A percentile compares a stretch with the other conserved stretches of the same genome.
Conservation (phyloP, 2,113 vertebrate genomes). For the Macroglossus sobrinus region DNA sequence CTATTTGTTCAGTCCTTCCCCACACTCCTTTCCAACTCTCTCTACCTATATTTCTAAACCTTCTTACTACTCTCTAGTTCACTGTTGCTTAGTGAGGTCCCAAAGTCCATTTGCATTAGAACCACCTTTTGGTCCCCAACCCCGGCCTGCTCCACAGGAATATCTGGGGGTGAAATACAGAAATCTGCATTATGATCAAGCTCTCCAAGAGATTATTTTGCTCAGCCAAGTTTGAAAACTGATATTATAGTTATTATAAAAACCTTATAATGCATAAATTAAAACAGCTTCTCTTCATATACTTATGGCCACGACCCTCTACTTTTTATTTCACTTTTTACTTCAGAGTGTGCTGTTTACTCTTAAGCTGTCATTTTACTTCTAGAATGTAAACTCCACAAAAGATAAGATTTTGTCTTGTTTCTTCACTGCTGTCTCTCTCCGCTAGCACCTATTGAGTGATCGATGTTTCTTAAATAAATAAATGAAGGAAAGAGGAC, state of each 20-base stretch:
- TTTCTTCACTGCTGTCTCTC: background rate
- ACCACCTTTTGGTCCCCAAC: background rate
- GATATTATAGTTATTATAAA: background rate
- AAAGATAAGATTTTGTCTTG: background rate
- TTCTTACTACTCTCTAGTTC: background rate
- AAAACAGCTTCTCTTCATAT: background rate
- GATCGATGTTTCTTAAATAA: background rate
- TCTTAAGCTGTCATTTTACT: background rate
- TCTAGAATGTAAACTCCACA: background rate
- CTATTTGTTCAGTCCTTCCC: background rate
- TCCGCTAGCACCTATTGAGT: background rate
- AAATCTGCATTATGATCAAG: background rate
- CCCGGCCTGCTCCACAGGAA: background rate
- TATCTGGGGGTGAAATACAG: background rate
- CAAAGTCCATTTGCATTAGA: background rate
- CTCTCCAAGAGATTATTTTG: background rate
- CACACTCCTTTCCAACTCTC: background rate
- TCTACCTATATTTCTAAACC: background rate
- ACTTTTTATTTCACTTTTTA: background rate
- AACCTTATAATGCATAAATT: background rate
- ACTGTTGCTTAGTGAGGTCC: background rate
- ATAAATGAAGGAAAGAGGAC: background rate
- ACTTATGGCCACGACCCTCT: background rate
- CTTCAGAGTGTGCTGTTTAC: background rate
- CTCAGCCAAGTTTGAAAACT: background rate